Percentiles rank a stretch among this genome's conserved stretches.
These are phyloP conservation scores for Ephialtes manifestator DNA, from an alignment of 2,888 invertebrate genomes.

Conservation along the genomic window DNA sequence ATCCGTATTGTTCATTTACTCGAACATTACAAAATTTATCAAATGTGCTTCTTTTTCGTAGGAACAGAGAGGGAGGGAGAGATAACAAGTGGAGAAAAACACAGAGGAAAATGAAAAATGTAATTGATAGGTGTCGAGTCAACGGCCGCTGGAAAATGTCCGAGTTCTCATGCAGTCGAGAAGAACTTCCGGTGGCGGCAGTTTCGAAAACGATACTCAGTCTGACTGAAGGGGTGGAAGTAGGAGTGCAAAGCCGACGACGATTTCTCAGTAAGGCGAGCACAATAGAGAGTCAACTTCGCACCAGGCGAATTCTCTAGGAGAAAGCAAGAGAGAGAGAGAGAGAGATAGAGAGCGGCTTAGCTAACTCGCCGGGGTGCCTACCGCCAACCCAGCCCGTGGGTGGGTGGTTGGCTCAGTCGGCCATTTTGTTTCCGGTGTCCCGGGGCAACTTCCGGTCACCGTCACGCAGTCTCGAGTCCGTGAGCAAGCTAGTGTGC, in stretches of 20 bases:
- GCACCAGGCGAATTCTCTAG: conserved; percentile 64
- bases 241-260: conserved; percentile 68
- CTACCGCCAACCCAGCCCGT: conserved; percentile 5
- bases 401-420: conserved; percentile 55
- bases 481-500: conserved; percentile 75
- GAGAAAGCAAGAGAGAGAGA: conserved; percentile 24
- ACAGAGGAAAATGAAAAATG: neutral
- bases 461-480: conserved; percentile 84
- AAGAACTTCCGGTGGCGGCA: conserved; percentile 61
- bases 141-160: conserved; percentile 19
- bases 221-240: conserved; percentile 42
- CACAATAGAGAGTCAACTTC: conserved; percentile 80
- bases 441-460: conserved; percentile 85
- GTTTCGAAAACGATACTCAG: conserved; percentile 58
- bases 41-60: neutral
- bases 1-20: no score
- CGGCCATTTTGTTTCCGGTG: conserved; percentile 85
- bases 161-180: conserved; percentile 31
- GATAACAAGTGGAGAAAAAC: neutral
- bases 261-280: conserved; percentile 75
- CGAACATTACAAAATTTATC: no score
- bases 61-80: neutral
- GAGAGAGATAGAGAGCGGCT: conserved; percentile 9
- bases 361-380: conserved; percentile 60
- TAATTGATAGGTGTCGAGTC: conserved; percentile 35